Percentiles rank a stretch among this genome's conserved stretches.
Evolutionary conservation across 2,797 vertebrate genomes (phyloP).

Genomic region (Premnoplex brunnescens): DNA sequence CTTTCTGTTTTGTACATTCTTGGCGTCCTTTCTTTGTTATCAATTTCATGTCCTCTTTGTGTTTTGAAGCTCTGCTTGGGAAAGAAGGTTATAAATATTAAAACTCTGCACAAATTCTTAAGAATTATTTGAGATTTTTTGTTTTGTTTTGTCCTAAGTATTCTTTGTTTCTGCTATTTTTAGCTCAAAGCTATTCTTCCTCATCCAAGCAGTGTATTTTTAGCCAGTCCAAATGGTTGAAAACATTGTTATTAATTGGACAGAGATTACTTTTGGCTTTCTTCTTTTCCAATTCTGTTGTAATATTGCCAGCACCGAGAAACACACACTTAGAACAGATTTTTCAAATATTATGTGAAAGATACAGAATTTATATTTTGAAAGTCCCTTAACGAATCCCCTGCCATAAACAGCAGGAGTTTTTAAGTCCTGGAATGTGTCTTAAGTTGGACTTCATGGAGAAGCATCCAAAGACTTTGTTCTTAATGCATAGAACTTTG

Average conservation of each 20-base stretch:
- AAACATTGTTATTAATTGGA: slow-evolving; percentile 30
- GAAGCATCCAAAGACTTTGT: slow-evolving; percentile 15
- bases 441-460: neutral
- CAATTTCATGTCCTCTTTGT: slow-evolving; percentile 24
- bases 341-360: neutral
- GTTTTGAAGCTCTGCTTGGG: slow-evolving; percentile 4
- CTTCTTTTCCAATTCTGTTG: neutral
- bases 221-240: neutral
- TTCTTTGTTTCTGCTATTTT: slow-evolving; percentile 28
- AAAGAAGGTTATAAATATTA: slow-evolving; percentile 26
- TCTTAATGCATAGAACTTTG: slow-evolving; percentile 12
- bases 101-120: neutral
- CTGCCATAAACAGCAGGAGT: neutral
- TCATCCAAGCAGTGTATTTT: slow-evolving; percentile 32
- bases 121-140: neutral
- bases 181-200: neutral
- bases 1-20: slow-evolving; percentile 61
- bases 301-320: neutral
- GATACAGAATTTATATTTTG: neutral
- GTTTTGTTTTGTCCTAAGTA: neutral
- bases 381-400: neutral
- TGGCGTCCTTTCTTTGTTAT: slow-evolving; percentile 31
- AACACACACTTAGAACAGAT: neutral
- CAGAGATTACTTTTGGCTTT: slow-evolving; percentile 32
- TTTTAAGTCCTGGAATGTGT: neutral